Evolutionary conservation across 2,113 vertebrate genomes (phyloP).

Genomic region (Vireo altiloquus): DNA sequence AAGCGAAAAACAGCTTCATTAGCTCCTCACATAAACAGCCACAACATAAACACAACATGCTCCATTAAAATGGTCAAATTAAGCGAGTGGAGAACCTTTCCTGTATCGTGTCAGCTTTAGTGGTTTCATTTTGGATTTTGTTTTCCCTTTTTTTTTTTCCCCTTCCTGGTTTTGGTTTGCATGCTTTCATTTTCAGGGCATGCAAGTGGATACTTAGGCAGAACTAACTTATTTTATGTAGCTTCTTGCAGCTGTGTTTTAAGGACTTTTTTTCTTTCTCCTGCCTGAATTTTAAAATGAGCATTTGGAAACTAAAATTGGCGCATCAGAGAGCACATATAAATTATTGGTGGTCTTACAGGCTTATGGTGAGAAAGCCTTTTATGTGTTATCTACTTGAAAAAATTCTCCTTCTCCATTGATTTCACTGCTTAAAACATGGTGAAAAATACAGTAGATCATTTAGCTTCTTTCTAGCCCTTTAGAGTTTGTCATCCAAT

Average conservation of each 20-base stretch:
- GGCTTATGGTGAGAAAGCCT: fast-evolving
- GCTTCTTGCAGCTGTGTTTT: neutral
- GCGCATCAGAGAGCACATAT: neutral
- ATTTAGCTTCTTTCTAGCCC: neutral
- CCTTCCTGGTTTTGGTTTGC: fast-evolving
- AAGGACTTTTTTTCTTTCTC: neutral
- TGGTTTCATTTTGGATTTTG: neutral
- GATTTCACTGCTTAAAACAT: neutral
- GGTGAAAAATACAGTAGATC: neutral
- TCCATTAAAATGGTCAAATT: slow-evolving; percentile 43
- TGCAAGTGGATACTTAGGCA: neutral
- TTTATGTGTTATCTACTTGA: neutral
- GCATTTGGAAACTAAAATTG: neutral
- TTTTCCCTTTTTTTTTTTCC: neutral
- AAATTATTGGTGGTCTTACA: neutral
- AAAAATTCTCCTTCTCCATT: neutral
- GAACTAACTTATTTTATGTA: neutral
- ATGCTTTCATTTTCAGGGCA: neutral
- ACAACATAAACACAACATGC: slow-evolving; percentile 47
- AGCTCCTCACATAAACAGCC: slow-evolving; percentile 9
- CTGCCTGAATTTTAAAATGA: neutral
- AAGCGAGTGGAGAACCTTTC: neutral
- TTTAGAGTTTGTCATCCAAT: neutral
- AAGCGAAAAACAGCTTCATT: slow-evolving; percentile 32
- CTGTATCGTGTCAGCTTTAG: neutral